Evolutionary conservation across 1,140 invertebrate genomes (phyloP), one percentile per base, ranked within the genome.

Genomic region (Amyelois transitella): DNA sequence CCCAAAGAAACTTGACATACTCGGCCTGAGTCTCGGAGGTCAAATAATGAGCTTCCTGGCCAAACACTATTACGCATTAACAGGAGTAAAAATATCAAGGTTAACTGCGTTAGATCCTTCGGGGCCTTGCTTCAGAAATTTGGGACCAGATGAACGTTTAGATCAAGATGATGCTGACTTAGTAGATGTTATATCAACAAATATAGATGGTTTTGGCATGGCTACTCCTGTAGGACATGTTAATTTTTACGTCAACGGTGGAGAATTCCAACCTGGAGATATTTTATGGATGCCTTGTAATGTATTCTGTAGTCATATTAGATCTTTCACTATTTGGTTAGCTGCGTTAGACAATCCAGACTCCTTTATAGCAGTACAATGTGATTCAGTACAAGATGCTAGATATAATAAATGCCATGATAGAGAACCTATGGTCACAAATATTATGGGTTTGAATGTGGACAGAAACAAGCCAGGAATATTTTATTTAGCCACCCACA

Each of bases 231-330:
- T 91, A 1, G 94, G 93, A 0, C 91, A 94, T 72, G 66, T 78
- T 0, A 79, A 81, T 73, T 91, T 93, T 68, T 94, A 93, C 62
- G 86, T 93, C 0, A 94, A 94, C 64, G 93, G 93, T 1, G 93
- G 93, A 2, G 81, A 88, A 51, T 59, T 88, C 17, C 93, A 94
- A 62, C 92, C 92, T 0, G 91, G 90, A 12, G 49, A 58, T 28
- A 6, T 62, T 5, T 25, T 38, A 6, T 52, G n/a, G 21, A 20
- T 64, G 8, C 55, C 58, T 0, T 69, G 67, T 32, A 38, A 24
- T 12, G 43, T 53, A 5, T 17, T 61, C 3, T 69, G 67, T 17
- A 66, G 67, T 22, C 67, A 69, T 22, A 47, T 62, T 1, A 49
- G 55, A 22, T 32, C 60, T 1, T 60, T 45, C 19, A 18, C 22